Base-by-base conservation (phyloP, 2,888 invertebrate genomes). In the Griposia aprilina region DNA sequence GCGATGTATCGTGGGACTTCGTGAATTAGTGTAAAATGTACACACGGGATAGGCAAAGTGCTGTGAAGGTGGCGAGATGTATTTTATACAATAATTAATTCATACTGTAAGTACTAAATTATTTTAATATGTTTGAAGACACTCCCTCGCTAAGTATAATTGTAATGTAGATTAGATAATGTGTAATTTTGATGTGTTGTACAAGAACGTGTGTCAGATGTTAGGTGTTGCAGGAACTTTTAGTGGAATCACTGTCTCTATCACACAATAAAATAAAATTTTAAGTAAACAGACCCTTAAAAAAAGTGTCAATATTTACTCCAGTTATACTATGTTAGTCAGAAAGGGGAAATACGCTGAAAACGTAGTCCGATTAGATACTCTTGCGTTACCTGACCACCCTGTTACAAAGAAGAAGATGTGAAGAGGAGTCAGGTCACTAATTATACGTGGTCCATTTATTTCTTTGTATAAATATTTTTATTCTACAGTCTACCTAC, bases 81-180 rank as follows among this genome's bases (percentile, higher is more conserved):
- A 95, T 95, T 95, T 95, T 95, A 94, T 93, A 94, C 93, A 90
- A 91, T 92, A 92, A 92, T 90, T 91, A 90, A 92, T 93, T 91
- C 88, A 90, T 94, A 94, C 90, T 93, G 93, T 96, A 96, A 96
- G 95, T 96, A 96, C 95, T 96, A 96, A 96, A 96, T 96, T 96
- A 96, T 96, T 96, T 96, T 95, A 94, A 94, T 96, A 95, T 93
- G 92, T 95, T 94, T 94, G 94, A 94, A 93, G 93, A 95, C 94
- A 94, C 95, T 94, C 93, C 93, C 94, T 94, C 93, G 94, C 94
- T 94, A 94, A 94, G 93, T 91, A 90, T 94, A 94, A 93, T 91
- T 93, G 82, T 94, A 93, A 92, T 92, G 89, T 94, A 93, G 90
- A 87, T 89, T 92, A 93, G 90, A 90, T 93, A 92, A 91, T 91